Percentiles rank a stretch among this genome's conserved stretches.
These are phyloP conservation scores for Ptychodera flava DNA, from an alignment of 35 echinoderm and acorn worm species.

Conservation along the genomic window DNA sequence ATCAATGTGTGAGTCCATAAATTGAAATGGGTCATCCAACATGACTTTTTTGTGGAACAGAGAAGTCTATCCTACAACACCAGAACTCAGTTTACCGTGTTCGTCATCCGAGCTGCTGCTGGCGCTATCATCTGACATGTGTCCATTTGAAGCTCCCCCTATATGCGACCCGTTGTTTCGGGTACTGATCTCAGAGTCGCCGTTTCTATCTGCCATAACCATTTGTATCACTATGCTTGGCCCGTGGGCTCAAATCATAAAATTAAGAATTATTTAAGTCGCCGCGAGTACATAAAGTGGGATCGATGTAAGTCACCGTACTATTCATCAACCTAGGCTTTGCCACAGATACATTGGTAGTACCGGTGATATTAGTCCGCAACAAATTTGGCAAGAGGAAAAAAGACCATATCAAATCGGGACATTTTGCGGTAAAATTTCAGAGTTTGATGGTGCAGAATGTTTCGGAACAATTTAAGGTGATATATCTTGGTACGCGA, in stretches of 20 bases:
- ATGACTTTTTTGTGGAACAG: neutral
- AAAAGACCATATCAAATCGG: no score
- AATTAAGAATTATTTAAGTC: neutral
- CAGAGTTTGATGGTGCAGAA: no score
- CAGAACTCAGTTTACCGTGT: slow-evolving; percentile 34
- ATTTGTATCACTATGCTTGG: slow-evolving; percentile 12
- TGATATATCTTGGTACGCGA: no score
- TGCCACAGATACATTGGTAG: no score
- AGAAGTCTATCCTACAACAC: neutral
- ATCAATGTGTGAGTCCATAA: slow-evolving; percentile 12
- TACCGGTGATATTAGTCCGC: neutral
- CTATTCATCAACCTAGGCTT: neutral
- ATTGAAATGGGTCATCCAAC: neutral
- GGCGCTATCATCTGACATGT: slow-evolving; percentile 81
- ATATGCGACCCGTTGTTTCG: slow-evolving; percentile 81
- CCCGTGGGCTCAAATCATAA: neutral
- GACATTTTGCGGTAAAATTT: no score
- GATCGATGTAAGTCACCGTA: neutral
- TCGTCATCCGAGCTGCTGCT: slow-evolving; percentile 97
- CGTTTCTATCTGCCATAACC: slow-evolving; percentile 90
- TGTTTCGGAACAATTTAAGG: no score
- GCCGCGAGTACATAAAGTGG: neutral
- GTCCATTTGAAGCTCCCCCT: slow-evolving; percentile 36
- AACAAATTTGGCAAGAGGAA: neutral
- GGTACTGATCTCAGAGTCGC: slow-evolving; percentile 77